Evolutionary conservation across 2,797 vertebrate genomes (phyloP), one percentile per base, ranked within the genome.

Genomic region (Danio aesculapii): DNA sequence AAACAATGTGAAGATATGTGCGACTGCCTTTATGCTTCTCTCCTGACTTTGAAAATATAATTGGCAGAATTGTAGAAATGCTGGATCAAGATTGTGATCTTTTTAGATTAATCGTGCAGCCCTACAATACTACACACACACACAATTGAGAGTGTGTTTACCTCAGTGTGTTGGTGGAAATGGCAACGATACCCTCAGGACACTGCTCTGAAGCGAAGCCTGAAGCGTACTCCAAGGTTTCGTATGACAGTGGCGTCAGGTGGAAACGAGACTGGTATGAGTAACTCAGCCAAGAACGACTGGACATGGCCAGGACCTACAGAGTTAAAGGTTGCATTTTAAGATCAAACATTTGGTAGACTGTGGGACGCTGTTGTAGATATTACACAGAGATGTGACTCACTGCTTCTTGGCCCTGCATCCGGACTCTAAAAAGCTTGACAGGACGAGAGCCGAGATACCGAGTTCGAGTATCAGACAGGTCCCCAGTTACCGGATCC

Each of bases 341-440:
- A 8, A 53, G 46, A 2, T 19, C 12, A 61, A 5, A 6, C 62
- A 71, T 63, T 43, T 19, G 39, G 9, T 17, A 69, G 19, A 11
- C 13, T 44, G 13, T 52, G 8, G 2, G 2, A 71, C 6, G 61
- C 13, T 8, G 12, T 0, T 53, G 17, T 17, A 30, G 13, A 30
- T 12, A 11, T 30, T 6, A 11, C n/a, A 41, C 1, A 4, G 10
- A 12, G 12, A 17, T 1, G 7, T 41, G 14, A 94, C 98, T 89
- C 93, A 99, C 98, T 81, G 98, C 98, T 87, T 99, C 98, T 30
- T 99, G 98, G 81, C 96, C 98, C 91, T 99, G 98, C 98, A 99
- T 99, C 77, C 96, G 91, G 86, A 99, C 98, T 76, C 98, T 93
- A 87, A 99, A 99, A 67, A 99, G 97, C 68, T 99, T 99, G 88